phyloP scores from a whole-genome alignment of 2,797 vertebrate species.

The Pogonophryne albipinna region DNA sequence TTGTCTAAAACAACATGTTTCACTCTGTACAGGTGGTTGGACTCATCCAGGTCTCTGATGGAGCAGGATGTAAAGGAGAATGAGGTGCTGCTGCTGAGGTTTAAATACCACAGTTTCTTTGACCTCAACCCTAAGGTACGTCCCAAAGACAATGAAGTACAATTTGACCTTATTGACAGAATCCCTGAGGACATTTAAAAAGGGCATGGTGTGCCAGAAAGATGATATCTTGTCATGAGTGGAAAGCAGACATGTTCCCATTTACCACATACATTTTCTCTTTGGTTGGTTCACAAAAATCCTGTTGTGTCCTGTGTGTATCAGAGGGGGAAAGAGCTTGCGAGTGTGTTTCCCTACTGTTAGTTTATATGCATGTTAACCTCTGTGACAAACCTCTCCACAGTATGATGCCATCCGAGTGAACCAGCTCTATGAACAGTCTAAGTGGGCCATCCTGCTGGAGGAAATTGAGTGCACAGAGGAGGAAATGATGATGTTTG shows the following conservation, averaged over 20 bases:
- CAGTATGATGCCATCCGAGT: conserved; percentile 99
- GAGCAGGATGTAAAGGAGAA: conserved; percentile 99
- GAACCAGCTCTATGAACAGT: conserved; percentile 98
- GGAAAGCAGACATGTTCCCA: background rate
- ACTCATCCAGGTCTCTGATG: conserved; percentile 98
- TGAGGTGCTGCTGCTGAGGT: conserved; percentile 96
- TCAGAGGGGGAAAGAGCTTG: background rate
- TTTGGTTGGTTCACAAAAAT: background rate
- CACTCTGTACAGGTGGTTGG: conserved; percentile 90
- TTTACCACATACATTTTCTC: background rate
- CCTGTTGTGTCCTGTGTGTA: background rate
- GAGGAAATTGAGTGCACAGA: conserved; percentile 99
- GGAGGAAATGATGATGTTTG: conserved; percentile 99
- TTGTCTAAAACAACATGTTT: background rate
- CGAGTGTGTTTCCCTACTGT: conserved; percentile 8
- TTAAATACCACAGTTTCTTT: conserved; percentile 99
- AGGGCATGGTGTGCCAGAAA: background rate
- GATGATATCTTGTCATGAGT: background rate
- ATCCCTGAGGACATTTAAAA: background rate
- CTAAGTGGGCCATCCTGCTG: conserved; percentile 98
- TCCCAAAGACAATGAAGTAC: background rate
- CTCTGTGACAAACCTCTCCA: conserved; percentile 31
- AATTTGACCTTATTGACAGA: background rate
- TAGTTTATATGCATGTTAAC: conserved; percentile 38
- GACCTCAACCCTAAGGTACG: conserved; percentile 99